phyloP scores from a whole-genome alignment of 2,888 invertebrate species.

The Lathronympha strigana region DNA sequence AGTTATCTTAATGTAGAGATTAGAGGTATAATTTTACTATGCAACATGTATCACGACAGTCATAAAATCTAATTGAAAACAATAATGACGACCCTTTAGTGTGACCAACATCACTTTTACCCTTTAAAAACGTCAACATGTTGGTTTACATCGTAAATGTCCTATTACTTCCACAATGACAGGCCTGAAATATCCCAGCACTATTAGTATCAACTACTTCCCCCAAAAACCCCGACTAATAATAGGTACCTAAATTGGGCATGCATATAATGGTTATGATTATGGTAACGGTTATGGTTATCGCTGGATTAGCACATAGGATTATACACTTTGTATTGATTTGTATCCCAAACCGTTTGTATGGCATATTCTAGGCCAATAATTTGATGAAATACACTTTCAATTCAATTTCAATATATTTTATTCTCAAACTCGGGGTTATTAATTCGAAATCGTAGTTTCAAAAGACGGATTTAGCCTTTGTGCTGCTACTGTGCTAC shows the following conservation, averaged over 20 bases:
- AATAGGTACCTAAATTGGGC: slow-evolving; percentile 7
- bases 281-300: slow-evolving; percentile 18
- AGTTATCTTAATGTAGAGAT: too few relatives aligned
- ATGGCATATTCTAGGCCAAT: background rate
- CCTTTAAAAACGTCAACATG: background rate
- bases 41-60: too few relatives aligned
- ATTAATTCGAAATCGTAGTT: too few relatives aligned
- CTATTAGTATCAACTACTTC: background rate
- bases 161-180: background rate
- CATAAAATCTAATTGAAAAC: too few relatives aligned
- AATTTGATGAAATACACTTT: background rate
- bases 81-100: background rate
- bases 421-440: too few relatives aligned
- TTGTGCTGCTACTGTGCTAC: too few relatives aligned
- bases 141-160: background rate
- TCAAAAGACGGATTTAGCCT: too few relatives aligned
- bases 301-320: background rate
- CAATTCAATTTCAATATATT: too few relatives aligned
- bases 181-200: background rate
- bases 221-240: background rate
- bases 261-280: slow-evolving; percentile 22
- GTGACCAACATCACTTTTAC: slow-evolving; percentile 5
- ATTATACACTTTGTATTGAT: slow-evolving; percentile 9
- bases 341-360: slow-evolving; percentile 3
- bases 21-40: too few relatives aligned